phyloP scores from a whole-genome alignment of 2,113 vertebrate species.

The Gambusia affinis region DNA sequence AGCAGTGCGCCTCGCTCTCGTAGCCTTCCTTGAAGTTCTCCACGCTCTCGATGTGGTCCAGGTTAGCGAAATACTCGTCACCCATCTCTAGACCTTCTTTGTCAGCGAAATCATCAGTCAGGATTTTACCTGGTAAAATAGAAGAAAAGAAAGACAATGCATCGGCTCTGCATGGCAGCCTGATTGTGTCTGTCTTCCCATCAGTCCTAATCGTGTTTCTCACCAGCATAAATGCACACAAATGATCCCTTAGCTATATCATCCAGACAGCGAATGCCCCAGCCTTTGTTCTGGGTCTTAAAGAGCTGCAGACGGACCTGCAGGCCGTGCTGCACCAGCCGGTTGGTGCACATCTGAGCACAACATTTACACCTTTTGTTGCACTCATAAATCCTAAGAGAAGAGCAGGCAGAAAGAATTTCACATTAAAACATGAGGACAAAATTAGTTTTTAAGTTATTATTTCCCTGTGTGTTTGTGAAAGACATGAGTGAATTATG shows the following conservation, averaged over 20 bases:
- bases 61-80: slow-evolving; percentile 95
- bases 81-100: slow-evolving; percentile 98
- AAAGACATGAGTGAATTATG: neutral
- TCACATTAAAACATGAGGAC: slow-evolving; percentile 1
- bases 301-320: slow-evolving; percentile 97
- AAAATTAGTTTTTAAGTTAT: neutral
- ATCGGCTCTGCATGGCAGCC: neutral
- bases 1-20: slow-evolving; percentile 93
- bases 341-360: slow-evolving; percentile 90
- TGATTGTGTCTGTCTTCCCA: neutral
- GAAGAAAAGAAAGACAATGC: neutral
- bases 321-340: slow-evolving; percentile 94
- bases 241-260: slow-evolving; percentile 97
- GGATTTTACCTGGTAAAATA: slow-evolving; percentile 87
- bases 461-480: neutral
- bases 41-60: slow-evolving; percentile 98
- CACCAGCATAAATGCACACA: slow-evolving; percentile 98
- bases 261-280: slow-evolving; percentile 97
- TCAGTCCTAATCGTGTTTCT: neutral
- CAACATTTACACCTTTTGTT: slow-evolving; percentile 94
- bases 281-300: slow-evolving; percentile 98
- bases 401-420: neutral
- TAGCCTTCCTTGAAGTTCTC: slow-evolving; percentile 99
- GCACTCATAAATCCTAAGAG: slow-evolving; percentile 91
- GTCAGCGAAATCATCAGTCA: slow-evolving; percentile 96